Evolutionary conservation across 2,797 vertebrate species (phyloP).

Genomic region (Picus viridis): DNA sequence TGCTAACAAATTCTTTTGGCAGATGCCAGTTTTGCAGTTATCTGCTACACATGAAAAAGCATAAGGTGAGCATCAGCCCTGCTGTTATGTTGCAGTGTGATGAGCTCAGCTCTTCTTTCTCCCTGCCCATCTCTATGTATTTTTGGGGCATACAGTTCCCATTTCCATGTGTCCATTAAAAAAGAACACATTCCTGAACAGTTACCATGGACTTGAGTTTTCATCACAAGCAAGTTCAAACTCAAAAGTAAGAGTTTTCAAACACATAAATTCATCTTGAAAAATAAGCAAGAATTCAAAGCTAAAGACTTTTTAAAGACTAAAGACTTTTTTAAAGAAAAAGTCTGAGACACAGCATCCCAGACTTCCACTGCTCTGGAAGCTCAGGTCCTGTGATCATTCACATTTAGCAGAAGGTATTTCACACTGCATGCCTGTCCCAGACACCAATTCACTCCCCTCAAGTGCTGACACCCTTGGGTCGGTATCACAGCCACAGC

Average conservation of each 20-base stretch:
- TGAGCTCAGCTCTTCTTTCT: not conserved
- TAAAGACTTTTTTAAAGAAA: not conserved
- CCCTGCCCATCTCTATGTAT: accelerated
- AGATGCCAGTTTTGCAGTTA: slow-evolving; percentile 11
- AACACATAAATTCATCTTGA: not conserved
- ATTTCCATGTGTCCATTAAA: not conserved
- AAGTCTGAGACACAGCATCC: not conserved
- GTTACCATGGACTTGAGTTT: not conserved
- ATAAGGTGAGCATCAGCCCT: slow-evolving; percentile 19
- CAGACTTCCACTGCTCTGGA: not conserved
- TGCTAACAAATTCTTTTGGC: slow-evolving; percentile 46
- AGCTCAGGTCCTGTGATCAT: not conserved
- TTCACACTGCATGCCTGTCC: not conserved
- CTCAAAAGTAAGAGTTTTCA: not conserved
- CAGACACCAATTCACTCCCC: not conserved
- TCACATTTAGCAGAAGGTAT: not conserved
- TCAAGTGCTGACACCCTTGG: not conserved
- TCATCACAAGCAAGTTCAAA: not conserved
- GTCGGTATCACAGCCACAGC: accelerated
- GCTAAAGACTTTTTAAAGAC: too few species aligned
- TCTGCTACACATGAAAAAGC: slow-evolving; percentile 7
- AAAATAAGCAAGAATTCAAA: not conserved
- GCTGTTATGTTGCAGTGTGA: not conserved
- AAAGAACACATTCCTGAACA: not conserved
- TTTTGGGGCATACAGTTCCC: not conserved